A percentile compares a stretch with the other conserved stretches of the same genome.
Evolutionary conservation across 2,113 vertebrate genomes (phyloP).

Genomic region (Monopterus albus): DNA sequence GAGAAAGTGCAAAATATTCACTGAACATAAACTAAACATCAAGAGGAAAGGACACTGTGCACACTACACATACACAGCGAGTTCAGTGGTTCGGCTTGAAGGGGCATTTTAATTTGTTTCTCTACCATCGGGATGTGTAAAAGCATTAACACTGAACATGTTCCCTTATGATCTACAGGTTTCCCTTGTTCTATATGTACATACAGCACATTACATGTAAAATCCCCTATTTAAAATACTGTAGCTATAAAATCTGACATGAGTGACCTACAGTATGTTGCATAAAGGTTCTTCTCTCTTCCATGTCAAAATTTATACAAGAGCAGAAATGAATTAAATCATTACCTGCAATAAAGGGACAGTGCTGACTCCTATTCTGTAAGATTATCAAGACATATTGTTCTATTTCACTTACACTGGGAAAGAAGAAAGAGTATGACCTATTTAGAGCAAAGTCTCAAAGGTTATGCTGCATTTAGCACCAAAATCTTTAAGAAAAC

Average conservation of each 20-base stretch:
- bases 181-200: no score
- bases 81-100: slow-evolving; percentile 4
- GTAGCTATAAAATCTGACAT: no score
- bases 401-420: not conserved
- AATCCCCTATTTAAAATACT: not conserved
- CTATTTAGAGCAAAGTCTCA: no score
- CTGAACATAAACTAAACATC: slow-evolving; percentile 48
- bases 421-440: not conserved
- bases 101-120: slow-evolving; percentile 17
- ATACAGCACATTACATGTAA: not conserved
- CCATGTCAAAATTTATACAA: no score
- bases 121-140: not conserved
- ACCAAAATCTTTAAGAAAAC: no score
- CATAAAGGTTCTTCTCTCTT: not conserved
- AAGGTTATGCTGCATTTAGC: no score
- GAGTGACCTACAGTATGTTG: no score
- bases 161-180: not conserved
- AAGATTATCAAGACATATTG: not conserved
- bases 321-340: not conserved
- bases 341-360: not conserved
- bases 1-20: slow-evolving; percentile 63
- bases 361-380: not conserved
- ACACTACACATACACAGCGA: slow-evolving; percentile 20
- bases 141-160: slow-evolving; percentile 4
- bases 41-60: slow-evolving; percentile 42